These are phyloP conservation scores for Dolomedes plantarius DNA, from an alignment of 2,888 invertebrate genomes.

Conservation along the genomic window DNA sequence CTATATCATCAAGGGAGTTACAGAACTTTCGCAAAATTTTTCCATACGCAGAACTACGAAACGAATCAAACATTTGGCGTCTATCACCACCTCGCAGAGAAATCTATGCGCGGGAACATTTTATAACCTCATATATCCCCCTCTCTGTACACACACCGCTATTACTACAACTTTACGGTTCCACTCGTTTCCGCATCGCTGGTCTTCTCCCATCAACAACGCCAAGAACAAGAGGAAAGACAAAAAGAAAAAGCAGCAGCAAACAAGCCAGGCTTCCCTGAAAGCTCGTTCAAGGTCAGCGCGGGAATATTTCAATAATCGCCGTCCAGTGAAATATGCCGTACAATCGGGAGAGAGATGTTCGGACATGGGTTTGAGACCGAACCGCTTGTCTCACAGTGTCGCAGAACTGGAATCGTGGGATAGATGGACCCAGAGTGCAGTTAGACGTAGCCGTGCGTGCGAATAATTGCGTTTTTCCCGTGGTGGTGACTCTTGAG, in stretches of 20 bases:
- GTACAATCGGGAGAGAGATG: slow-evolving; percentile 16
- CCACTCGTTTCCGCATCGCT: slow-evolving; percentile 38
- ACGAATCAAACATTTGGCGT: too few species aligned
- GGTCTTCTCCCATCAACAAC: slow-evolving; percentile 27
- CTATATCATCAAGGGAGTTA: too few species aligned
- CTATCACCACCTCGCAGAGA: too few species aligned
- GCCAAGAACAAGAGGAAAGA: background rate
- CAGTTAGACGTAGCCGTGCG: background rate
- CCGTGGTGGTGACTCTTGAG: too few species aligned
- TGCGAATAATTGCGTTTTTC: background rate
- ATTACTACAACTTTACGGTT: too few species aligned
- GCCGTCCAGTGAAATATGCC: slow-evolving; percentile 38
- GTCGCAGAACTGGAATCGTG: background rate
- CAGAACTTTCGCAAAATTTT: too few species aligned
- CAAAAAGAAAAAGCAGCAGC: background rate
- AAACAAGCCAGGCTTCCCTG: slow-evolving; percentile 22
- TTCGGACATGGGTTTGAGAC: slow-evolving; percentile 4
- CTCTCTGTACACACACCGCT: too few species aligned
- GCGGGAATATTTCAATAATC: slow-evolving; percentile 34
- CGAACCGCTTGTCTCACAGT: slow-evolving; percentile 5
- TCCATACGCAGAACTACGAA: too few species aligned
- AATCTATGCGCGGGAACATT: too few species aligned
- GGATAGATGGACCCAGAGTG: background rate
- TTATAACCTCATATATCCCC: too few species aligned
- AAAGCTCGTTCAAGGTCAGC: slow-evolving; percentile 19